A percentile compares a stretch with the other conserved stretches of the same genome.
Conservation (phyloP, 2,113 vertebrate species). For the Forbesichthys papilliferus region DNA sequence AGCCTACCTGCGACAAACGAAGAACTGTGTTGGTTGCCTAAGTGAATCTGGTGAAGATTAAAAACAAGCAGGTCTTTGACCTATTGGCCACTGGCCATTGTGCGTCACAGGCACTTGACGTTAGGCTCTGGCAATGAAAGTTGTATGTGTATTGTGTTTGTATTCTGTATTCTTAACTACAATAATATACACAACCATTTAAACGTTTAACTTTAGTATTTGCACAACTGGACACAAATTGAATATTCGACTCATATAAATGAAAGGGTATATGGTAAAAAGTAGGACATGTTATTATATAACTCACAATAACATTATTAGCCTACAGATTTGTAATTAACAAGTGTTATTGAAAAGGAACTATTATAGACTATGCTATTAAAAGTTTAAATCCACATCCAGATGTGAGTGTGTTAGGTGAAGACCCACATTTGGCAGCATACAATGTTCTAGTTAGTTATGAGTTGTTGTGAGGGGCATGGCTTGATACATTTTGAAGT, state of each 20-base stretch:
- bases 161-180: not conserved
- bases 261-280: not conserved
- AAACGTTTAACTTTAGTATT: not conserved
- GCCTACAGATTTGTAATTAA: no score
- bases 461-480: constrained; percentile 1
- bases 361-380: no score
- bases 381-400: not conserved
- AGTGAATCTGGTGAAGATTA: constrained; percentile 55
- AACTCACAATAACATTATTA: no score
- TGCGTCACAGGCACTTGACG: constrained; percentile 54
- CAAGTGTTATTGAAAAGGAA: no score
- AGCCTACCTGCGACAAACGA: constrained; percentile 10
- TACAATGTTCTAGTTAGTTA: constrained; percentile 61
- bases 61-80: constrained; percentile 78
- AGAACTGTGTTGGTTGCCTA: constrained; percentile 27
- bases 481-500: constrained; percentile 27
- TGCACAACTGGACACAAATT: no score
- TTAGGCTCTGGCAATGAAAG: not conserved
- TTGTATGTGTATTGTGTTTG: not conserved
- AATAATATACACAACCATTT: not conserved
- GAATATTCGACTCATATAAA: not conserved
- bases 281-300: not conserved
- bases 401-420: not conserved
- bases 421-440: constrained; percentile 21
- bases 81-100: constrained; percentile 52